Conservation (phyloP, 92 coral and sea anemone species). For the Palythoa caribaeorum region DNA sequence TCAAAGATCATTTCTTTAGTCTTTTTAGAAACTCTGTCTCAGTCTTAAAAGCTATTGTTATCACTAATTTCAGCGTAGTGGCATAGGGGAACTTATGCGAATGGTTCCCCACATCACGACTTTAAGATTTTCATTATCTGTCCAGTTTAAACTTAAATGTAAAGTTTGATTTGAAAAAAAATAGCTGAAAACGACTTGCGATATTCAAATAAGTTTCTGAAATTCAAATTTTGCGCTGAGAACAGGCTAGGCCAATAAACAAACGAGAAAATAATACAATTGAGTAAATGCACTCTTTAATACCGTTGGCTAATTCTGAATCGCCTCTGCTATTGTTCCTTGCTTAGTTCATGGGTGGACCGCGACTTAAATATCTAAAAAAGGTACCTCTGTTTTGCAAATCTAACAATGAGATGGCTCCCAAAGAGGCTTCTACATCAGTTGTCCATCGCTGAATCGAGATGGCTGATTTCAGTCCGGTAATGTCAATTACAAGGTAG, state of each 20-base stretch:
- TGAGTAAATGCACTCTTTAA: not conserved
- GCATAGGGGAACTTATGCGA: no score
- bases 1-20: no score
- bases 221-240: conserved; percentile 2
- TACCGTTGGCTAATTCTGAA: not conserved
- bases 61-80: no score
- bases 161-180: not conserved
- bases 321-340: not conserved
- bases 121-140: not conserved
- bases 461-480: conserved; percentile 71
- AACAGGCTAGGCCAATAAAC: conserved; percentile 8
- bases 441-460: conserved; percentile 73
- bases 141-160: not conserved
- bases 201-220: not conserved
- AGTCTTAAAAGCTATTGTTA: no score
- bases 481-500: conserved; percentile 79
- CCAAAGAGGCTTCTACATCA: conserved; percentile 79
- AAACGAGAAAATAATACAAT: not conserved
- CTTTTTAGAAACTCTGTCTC: no score
- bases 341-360: not conserved
- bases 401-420: conserved; percentile 79
- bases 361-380: not conserved
- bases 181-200: not conserved
- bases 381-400: conserved; percentile 73
- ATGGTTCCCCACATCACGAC: conserved; percentile 3